Conservation (phyloP, 2,888 invertebrate species). For the Doris montereyensis region DNA sequence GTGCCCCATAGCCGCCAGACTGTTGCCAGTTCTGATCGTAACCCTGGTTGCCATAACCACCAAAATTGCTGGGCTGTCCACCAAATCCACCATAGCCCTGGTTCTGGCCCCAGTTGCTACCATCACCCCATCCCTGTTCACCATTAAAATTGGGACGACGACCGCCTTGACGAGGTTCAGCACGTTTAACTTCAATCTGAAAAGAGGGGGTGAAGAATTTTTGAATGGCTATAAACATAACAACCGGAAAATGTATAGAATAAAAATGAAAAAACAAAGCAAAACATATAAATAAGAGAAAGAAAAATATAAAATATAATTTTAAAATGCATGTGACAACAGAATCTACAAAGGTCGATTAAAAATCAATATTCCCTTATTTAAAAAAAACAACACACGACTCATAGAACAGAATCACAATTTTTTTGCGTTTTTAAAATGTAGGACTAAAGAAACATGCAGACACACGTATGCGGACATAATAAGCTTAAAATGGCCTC, state of each 20-base stretch:
- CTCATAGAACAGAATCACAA: too few species aligned
- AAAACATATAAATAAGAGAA: background rate
- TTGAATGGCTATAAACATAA: too few species aligned
- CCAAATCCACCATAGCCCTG: slow-evolving; percentile 31
- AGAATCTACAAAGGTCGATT: too few species aligned
- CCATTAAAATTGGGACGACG: background rate
- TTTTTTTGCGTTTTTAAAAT: too few species aligned
- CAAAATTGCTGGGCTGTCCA: background rate
- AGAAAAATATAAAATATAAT: background rate
- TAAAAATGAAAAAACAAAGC: background rate
- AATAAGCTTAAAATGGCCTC: too few species aligned
- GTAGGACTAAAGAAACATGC: too few species aligned
- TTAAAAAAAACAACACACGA: too few species aligned
- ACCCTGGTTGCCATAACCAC: slow-evolving; percentile 29
- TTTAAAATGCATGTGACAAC: background rate
- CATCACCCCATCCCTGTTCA: background rate
- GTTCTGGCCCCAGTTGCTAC: background rate
- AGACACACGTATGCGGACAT: too few species aligned
- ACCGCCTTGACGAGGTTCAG: background rate
- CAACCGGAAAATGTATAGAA: too few species aligned
- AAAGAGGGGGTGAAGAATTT: background rate
- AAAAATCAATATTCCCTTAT: too few species aligned
- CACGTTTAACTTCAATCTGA: background rate
- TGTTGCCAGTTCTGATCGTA: slow-evolving; percentile 39
- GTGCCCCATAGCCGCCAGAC: too few species aligned